These are phyloP conservation scores for Troglohyphantes excavatus DNA, from an alignment of 2,888 invertebrate species.

Conservation along the genomic window DNA sequence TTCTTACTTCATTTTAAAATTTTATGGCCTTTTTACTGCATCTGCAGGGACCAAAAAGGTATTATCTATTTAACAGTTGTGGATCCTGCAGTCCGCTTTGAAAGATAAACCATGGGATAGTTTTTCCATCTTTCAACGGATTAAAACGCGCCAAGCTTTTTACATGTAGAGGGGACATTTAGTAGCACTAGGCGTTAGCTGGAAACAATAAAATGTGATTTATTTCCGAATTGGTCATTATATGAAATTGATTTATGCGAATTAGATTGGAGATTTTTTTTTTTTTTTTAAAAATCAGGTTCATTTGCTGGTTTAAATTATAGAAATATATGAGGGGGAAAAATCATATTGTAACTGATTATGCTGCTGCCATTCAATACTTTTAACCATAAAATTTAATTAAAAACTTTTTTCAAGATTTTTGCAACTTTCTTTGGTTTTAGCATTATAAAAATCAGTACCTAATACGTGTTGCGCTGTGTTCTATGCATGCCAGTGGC, in stretches of 20 bases:
- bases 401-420: no score
- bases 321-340: no score
- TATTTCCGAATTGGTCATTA: not conserved
- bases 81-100: not conserved
- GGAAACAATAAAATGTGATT: slow-evolving; percentile 13
- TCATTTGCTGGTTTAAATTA: no score
- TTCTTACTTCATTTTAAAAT: slow-evolving; percentile 21
- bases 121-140: slow-evolving; percentile 8
- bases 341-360: no score
- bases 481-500: no score
- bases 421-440: no score
- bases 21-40: slow-evolving; percentile 73
- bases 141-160: not conserved
- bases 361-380: no score
- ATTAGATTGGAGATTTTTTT: not conserved
- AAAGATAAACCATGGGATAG: not conserved
- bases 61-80: slow-evolving; percentile 42
- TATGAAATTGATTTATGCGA: not conserved
- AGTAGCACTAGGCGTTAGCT: not conserved
- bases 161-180: not conserved
- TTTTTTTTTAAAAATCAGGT: no score
- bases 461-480: no score
- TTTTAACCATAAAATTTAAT: no score
- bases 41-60: slow-evolving; percentile 1
- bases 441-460: no score